Base-by-base conservation (phyloP, 2,113 vertebrate genomes). In the Aythya baeri region DNA sequence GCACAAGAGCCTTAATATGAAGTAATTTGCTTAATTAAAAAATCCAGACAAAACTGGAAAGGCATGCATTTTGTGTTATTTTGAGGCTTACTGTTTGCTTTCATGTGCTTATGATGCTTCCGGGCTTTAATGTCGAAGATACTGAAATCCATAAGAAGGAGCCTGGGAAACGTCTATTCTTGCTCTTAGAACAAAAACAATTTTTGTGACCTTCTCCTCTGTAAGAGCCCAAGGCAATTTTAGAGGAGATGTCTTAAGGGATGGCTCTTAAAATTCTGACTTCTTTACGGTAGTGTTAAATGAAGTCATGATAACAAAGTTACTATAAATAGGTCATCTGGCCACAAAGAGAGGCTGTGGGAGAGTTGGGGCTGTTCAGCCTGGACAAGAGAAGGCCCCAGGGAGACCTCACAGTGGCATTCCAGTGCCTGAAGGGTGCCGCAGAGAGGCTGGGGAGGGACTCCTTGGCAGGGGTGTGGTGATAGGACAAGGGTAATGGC, bases 91-190 rank as follows among this genome's bases (percentile, higher is more conserved):
- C 9, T 74, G 3, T 80, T 88, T 91, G 38, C 32, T 93, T 88
- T 94, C 31, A 77, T 59, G 36, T 89, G 27, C 68, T 83, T 68
- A 23, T 74, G 55, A 36, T 74, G 34, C 61, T 94, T 82, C 29
- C 79, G 78, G 52, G 71, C 84, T 95, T 89, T 83, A 83, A 50
- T 88, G 67, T 26, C 84, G 62, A 46, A 81, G 85, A 34, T 63
- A 71, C 52, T 2, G 7, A 90, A 91, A 83, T 78, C 73, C 10
- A 0, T 81, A 91, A 90, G 70, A 72, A 74, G 85, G 73, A 94
- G n/a, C 73, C 65, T 88, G 79, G 86, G 94, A 78, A 88, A 96
- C 88, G 52, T 61, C 76, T 74, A 13, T 58, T 93, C 55, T 79
- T 52, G 20, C 36, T 89, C 85, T 90, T 77, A 52, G 83, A 61